Conservation (phyloP, 2,113 vertebrate genomes). For the Canis aureus region DNA sequence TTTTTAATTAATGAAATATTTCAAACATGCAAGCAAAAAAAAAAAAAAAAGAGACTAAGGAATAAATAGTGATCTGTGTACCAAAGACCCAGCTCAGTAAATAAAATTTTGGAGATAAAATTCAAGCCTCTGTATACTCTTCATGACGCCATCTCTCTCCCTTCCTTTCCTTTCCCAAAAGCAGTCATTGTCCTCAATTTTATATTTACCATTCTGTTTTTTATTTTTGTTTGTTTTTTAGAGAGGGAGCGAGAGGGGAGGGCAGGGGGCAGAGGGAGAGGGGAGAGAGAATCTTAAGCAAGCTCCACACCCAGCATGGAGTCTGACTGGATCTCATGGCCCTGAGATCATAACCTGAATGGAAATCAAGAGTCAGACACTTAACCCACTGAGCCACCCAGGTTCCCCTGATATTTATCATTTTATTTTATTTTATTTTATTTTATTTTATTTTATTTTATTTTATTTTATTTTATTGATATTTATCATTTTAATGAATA, state of each 20-base stretch:
- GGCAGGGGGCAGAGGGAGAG: not conserved
- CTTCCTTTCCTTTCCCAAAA: not conserved
- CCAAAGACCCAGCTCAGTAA: not conserved
- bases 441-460: not conserved
- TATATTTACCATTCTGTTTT: not conserved
- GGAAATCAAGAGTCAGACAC: not conserved
- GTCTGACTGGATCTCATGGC: not conserved
- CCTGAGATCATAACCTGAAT: not conserved
- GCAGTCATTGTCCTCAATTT: not conserved
- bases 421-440: not conserved
- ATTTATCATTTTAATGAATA: not conserved
- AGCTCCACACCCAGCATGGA: not conserved
- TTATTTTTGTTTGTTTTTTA: not conserved
- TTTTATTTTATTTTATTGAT: not conserved
- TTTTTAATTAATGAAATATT: conserved; percentile 12
- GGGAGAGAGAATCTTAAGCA: not conserved
- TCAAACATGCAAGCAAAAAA: not conserved
- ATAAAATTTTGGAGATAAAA: not conserved
- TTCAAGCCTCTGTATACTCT: not conserved
- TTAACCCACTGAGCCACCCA: not conserved
- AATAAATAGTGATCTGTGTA: not conserved
- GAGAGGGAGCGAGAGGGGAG: not conserved
- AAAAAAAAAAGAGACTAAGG: not conserved
- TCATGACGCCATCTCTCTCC: not conserved
- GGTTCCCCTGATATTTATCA: not conserved